phyloP scores from a whole-genome alignment of 2,797 vertebrate species.

The Enteromius unitaeniatus region DNA sequence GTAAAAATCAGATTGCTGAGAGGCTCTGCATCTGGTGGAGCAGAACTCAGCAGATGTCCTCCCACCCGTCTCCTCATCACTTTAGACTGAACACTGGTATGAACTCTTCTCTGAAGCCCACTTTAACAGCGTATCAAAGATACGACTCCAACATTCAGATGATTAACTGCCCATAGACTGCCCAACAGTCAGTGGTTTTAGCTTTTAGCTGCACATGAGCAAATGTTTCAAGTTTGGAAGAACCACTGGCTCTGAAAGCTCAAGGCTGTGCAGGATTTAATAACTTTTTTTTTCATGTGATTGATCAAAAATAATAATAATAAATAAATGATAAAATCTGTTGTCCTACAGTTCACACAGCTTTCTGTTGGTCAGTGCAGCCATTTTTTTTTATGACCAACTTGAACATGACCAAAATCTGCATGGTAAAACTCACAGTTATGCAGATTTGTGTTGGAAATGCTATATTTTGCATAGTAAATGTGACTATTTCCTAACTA shows the following conservation, averaged over 20 bases:
- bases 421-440: no score
- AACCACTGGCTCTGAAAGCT: background rate
- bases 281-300: background rate
- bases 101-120: slow-evolving; percentile 43
- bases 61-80: background rate
- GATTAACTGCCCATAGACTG: slow-evolving; percentile 9
- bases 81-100: slow-evolving; percentile 35
- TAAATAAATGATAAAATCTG: no score
- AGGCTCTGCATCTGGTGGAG: slow-evolving; percentile 47
- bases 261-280: background rate
- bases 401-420: background rate
- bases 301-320: no score
- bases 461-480: background rate
- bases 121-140: slow-evolving; percentile 34
- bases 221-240: slow-evolving; percentile 19
- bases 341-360: background rate
- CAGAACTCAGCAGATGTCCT: slow-evolving; percentile 46
- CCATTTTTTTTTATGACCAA: background rate
- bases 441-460: background rate
- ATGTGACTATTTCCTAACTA: background rate
- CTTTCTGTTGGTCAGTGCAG: background rate
- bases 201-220: background rate
- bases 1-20: slow-evolving; percentile 40
- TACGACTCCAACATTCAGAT: background rate
- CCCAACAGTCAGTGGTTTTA: background rate